Evolutionary conservation across 2,797 vertebrate species (phyloP).

Genomic region (Chelidonichthys spinosus): DNA sequence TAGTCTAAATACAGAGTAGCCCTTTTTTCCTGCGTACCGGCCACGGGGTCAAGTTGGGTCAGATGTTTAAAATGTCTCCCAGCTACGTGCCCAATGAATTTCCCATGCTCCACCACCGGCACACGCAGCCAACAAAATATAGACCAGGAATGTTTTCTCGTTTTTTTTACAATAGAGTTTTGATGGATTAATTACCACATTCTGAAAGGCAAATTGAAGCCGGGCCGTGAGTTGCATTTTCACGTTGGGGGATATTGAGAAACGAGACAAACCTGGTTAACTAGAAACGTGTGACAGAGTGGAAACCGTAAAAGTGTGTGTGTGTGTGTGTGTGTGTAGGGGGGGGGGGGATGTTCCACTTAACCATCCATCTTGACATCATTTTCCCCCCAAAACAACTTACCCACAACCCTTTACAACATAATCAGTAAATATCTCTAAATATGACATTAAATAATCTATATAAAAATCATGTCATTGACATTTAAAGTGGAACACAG

Average conservation of each 20-base stretch:
- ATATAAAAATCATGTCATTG: neutral
- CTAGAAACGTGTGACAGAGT: constrained; percentile 8
- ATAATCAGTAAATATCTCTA: neutral
- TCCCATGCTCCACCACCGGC: constrained; percentile 63
- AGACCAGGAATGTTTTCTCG: neutral
- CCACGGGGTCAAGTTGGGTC: constrained; percentile 54
- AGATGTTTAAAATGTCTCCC: neutral
- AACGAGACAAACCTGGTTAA: constrained; percentile 58
- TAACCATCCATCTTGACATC: neutral
- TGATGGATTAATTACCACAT: neutral
- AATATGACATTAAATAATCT: constrained; percentile 1
- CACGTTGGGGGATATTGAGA: neutral
- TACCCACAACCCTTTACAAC: neutral
- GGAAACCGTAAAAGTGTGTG: neutral
- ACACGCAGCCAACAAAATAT: constrained; percentile 23
- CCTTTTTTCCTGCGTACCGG: constrained; percentile 30
- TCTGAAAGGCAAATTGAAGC: neutral
- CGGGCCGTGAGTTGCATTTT: constrained; percentile 3
- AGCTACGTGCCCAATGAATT: constrained; percentile 42
- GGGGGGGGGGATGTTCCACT: neutral
- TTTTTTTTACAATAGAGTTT: constrained; percentile 12
- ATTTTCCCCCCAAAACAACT: neutral
- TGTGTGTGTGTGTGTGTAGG: too few relatives aligned
- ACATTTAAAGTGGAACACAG: neutral
- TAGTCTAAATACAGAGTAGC: constrained; percentile 61